Base-by-base conservation (phyloP, 2,797 vertebrate genomes). In the Capromys pilorides region DNA sequence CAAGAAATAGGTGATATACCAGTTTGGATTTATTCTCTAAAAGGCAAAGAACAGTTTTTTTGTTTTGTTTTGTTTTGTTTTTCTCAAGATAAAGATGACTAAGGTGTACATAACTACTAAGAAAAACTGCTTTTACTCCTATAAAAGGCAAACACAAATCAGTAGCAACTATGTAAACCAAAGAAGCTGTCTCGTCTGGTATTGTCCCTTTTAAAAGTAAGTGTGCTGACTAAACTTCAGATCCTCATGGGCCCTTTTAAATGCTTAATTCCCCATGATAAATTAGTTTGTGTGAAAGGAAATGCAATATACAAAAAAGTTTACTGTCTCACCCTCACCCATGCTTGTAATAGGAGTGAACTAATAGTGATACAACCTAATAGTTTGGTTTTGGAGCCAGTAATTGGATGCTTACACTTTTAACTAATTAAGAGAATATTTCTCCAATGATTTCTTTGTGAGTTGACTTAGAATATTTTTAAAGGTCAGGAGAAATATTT, bases 181-280 rank as follows among this genome's bases (percentile, higher is more conserved):
- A 77, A 36, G 49, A 69, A 9, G 24, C 6, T 26, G 9, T 4
- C 2, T 28, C 10, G 5, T 21, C 36, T 2, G 33, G 16, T 62
- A 2, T 21, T n/a, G 45, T 36, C 61, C 59, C n/a, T 97, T 86
- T 90, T 91, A 21, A 80, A 94, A 90, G 85, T 91, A 96, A 75
- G 26, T 85, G 11, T 97, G 98, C 95, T 83, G 93, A 84, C 96
- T 98, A 83, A 88, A 96, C 92, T 94, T 97, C 86, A 98, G 98
- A 89, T 97, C 90, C 82, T 79, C 96, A 49, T 97, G 77, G 97
- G 22, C 87, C 98, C 95, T 93, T 98, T 92, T 98, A 93, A 97
- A 98, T 97, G 97, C 98, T 93, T 98, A 97, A 97, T 97, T 64
- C 36, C 77, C 69, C 59, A 61, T 64, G 61, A 66, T 45, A 73